Conservation (phyloP, 2,113 vertebrate species). For the Romanogobio albipinnatus region DNA sequence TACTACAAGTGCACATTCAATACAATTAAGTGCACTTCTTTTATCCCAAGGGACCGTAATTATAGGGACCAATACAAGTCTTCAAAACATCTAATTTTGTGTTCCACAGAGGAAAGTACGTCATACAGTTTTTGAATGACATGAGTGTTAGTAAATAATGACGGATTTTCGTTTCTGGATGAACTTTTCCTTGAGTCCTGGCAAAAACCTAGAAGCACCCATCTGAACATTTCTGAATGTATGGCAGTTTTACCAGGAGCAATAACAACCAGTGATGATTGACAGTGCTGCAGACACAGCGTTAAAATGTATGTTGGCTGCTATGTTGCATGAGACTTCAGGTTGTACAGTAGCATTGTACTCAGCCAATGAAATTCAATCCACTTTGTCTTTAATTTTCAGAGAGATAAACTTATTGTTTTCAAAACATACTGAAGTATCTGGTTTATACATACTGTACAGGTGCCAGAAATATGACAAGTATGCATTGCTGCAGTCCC, state of each 20-base stretch:
- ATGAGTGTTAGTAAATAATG: not conserved
- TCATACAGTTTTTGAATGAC: not conserved
- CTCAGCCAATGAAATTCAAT: not conserved
- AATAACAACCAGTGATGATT: conserved; percentile 41
- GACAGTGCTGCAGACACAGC: conserved; percentile 21
- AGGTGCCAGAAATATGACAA: conserved; percentile 17
- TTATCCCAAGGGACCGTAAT: too few species aligned
- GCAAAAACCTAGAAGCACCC: not conserved
- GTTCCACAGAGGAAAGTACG: not conserved
- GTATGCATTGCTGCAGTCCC: not conserved
- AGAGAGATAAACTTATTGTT: conserved; percentile 23
- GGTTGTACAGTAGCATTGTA: not conserved
- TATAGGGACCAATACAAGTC: not conserved
- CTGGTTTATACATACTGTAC: conserved; percentile 1
- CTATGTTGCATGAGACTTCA: not conserved
- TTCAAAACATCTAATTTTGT: not conserved
- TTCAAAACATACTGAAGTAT: conserved; percentile 19
- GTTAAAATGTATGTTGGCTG: conserved; percentile 34
- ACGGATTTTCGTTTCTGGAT: conserved; percentile 1
- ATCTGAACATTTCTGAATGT: not conserved
- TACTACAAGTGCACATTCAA: too few species aligned
- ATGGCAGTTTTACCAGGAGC: conserved; percentile 5
- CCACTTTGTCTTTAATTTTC: not conserved
- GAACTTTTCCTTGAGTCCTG: not conserved
- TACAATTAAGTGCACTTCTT: too few species aligned